A percentile compares a stretch with the other conserved stretches of the same genome.
Conservation (phyloP, 2,888 invertebrate species). For the Hydriomena furcata region DNA sequence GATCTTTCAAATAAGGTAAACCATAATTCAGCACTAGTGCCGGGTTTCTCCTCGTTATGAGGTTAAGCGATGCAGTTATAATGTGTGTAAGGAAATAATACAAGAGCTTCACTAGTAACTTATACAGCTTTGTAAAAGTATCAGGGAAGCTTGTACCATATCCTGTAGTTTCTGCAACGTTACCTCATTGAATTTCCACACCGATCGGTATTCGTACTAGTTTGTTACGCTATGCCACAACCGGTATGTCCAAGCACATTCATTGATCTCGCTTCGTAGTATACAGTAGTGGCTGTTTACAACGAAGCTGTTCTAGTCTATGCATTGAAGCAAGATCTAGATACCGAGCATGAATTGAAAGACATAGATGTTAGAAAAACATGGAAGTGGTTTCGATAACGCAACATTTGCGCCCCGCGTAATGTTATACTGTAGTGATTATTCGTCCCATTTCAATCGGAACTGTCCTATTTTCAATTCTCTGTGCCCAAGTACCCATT, state of each 20-base stretch:
- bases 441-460: background rate
- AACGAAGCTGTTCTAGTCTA: background rate
- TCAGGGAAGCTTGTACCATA: constrained; percentile 2
- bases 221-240: constrained; percentile 17
- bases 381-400: too few relatives aligned
- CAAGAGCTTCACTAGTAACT: background rate
- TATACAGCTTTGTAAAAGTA: background rate
- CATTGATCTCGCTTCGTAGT: constrained; percentile 17
- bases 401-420: too few relatives aligned
- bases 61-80: too few relatives aligned
- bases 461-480: constrained; percentile 1
- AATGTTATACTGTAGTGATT: background rate
- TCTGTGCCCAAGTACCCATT: background rate
- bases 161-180: constrained; percentile 2
- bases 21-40: too few relatives aligned
- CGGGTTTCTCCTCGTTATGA: too few relatives aligned
- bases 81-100: background rate
- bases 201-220: constrained; percentile 13
- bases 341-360: background rate
- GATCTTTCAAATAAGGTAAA: too few relatives aligned
- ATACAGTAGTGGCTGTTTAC: background rate
- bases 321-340: constrained; percentile 2
- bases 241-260: constrained; percentile 21
- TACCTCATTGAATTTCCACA: constrained; percentile 20
- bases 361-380: background rate